These are phyloP conservation scores for Dendrolimus kikuchii DNA, from an alignment of 1,140 invertebrate species.

Conservation along the genomic window DNA sequence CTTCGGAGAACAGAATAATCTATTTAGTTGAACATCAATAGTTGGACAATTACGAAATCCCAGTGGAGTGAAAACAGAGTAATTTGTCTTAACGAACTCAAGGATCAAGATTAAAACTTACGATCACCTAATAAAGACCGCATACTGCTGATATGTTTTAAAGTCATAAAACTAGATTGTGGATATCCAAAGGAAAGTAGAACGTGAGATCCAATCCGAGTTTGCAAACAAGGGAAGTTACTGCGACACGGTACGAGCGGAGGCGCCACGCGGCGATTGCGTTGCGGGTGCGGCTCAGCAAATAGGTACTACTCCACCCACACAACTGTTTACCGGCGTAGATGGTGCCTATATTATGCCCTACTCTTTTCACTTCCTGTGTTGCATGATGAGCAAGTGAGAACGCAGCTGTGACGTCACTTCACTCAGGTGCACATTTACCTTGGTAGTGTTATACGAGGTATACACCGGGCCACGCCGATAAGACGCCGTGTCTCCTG, in stretches of 20 bases:
- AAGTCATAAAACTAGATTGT: constrained; percentile 68
- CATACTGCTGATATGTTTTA: constrained; percentile 45
- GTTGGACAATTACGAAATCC: constrained; percentile 5
- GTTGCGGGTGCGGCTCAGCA: constrained; percentile 44
- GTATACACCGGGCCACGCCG: constrained; percentile 27
- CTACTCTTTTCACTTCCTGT: too few relatives aligned
- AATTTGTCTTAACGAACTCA: constrained; percentile 3
- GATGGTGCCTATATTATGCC: too few relatives aligned
- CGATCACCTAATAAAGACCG: constrained; percentile 42
- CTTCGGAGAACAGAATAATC: constrained; percentile 22
- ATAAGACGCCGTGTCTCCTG: constrained; percentile 57
- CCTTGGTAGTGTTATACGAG: too few relatives aligned
- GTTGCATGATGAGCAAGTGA: too few relatives aligned
- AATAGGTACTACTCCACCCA: constrained; percentile 36
- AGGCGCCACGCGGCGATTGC: constrained; percentile 11
- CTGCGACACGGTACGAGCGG: constrained; percentile 30
- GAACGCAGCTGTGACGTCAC: too few relatives aligned
- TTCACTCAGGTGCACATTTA: too few relatives aligned
- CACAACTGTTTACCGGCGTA: too few relatives aligned
- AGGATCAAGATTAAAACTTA: constrained; percentile 15
- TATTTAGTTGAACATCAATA: constrained; percentile 9
- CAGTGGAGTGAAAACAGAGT: constrained; percentile 5
- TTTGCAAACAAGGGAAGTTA: constrained; percentile 71
- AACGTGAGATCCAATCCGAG: constrained; percentile 66
- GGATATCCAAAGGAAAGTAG: constrained; percentile 62